Percentiles rank a stretch among this genome's conserved stretches.
Evolutionary conservation across 1,140 invertebrate genomes (phyloP).

Genomic region (Cheumatopsyche charites): DNA sequence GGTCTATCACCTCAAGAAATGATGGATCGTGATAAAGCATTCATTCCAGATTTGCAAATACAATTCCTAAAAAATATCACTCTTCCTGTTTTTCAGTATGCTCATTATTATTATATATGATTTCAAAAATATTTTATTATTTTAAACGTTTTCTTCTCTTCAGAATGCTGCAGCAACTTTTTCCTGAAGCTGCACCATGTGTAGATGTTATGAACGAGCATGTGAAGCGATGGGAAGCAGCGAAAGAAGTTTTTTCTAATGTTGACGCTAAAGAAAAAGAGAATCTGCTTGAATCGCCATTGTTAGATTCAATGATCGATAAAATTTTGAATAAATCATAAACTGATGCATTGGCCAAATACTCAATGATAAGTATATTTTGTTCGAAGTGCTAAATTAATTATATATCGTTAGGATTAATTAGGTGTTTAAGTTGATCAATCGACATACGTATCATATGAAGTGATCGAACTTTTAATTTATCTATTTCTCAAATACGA

Average conservation of each 20-base stretch:
- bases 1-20: slow-evolving; percentile 75
- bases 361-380: no score
- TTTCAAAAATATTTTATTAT: background rate
- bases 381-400: no score
- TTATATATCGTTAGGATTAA: no score
- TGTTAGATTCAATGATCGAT: slow-evolving; percentile 37
- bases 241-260: slow-evolving; percentile 44
- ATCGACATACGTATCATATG: no score
- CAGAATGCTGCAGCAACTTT: slow-evolving; percentile 53
- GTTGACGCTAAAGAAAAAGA: slow-evolving; percentile 27
- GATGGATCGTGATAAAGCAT: slow-evolving; percentile 84
- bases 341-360: no score
- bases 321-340: background rate
- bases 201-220: slow-evolving; percentile 56
- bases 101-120: background rate
- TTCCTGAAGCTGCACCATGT: slow-evolving; percentile 52
- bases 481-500: no score
- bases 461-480: no score
- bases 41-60: slow-evolving; percentile 83
- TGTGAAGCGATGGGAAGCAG: slow-evolving; percentile 55
- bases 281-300: slow-evolving; percentile 29
- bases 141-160: background rate
- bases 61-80: slow-evolving; percentile 70
- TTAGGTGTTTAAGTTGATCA: no score
- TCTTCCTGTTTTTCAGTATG: slow-evolving; percentile 56